Base-by-base conservation (phyloP, 2,797 vertebrate genomes). In the Nannoperca australis region DNA sequence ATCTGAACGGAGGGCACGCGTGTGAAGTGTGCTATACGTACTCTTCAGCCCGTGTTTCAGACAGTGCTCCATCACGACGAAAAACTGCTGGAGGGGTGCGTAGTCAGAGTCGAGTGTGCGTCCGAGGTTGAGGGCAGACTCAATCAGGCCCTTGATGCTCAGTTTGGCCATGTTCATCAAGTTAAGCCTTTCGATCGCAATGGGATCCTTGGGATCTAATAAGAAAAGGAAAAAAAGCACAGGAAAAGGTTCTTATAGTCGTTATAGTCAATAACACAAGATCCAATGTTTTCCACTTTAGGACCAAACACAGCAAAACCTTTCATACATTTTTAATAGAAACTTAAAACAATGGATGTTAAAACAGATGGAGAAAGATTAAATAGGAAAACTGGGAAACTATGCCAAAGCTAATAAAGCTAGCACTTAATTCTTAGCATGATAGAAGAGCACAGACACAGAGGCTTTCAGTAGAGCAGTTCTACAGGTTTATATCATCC, bases 111-210 rank as follows among this genome's bases (percentile, higher is more conserved):
- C 98, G 0, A 99, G 95, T 0, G 97, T 99, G 67, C 97, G 96
- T 38, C 98, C 98, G 59, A 99, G 95, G 90, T 99, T 99, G 49
- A 99, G 96, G 0, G 98, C 98, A 0, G 98, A 99, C 88, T 99
- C 98, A 0, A 99, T 99, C 89, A 99, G 90, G 14, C 98, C 98
- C 87, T 99, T 99, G 91, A 99, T 99, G 84, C 98, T 99, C 92
- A 99, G 95, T 71, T 99, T 99, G 56, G 98, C 98, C 98, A 99
- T 99, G 92, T 99, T 99, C 98, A 99, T 99, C 92, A 99, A 91
- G 94, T 99, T 99, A 86, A 99, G 97, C 89, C 98, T 96, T 69
- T 99, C 98, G 9, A 99, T 99, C 30, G 97, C 97, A 84, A 99
- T 98, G 60, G 98, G 97, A 91, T 99, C 99, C 92, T 99, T 99